phyloP scores from a whole-genome alignment of 2,113 vertebrate genomes.

The Aramus guarauna region DNA sequence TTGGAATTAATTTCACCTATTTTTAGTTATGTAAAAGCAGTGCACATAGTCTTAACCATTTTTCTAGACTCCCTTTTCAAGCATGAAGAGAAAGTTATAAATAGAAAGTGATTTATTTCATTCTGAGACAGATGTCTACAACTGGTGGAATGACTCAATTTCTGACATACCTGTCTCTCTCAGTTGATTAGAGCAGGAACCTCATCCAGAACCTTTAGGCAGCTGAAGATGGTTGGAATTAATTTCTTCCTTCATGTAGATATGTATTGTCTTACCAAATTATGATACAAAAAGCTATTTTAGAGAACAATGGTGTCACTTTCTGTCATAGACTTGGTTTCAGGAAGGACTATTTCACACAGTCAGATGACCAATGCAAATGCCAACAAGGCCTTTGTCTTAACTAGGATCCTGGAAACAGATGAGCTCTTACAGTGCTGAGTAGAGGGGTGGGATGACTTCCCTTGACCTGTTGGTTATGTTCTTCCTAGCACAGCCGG shows the following conservation, averaged over 20 bases:
- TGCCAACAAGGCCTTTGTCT: background rate
- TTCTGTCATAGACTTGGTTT: background rate
- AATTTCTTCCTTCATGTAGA: background rate
- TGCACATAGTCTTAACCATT: background rate
- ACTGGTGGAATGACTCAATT: background rate
- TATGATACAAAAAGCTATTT: background rate
- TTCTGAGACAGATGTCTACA: background rate
- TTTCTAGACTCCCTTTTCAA: background rate
- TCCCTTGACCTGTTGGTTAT: accelerated
- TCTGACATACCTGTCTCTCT: background rate
- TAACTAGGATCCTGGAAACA: background rate
- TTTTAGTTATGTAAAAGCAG: background rate
- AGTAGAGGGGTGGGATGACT: accelerated
- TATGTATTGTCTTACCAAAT: background rate
- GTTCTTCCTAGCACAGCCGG: background rate
- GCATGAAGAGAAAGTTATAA: background rate
- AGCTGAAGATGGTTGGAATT: background rate
- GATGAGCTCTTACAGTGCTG: background rate
- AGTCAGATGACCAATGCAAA: background rate
- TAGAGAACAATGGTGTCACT: background rate
- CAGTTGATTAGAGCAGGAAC: background rate
- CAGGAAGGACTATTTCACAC: background rate
- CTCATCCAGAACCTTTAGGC: background rate
- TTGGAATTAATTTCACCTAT: background rate
- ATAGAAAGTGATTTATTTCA: background rate